Evolutionary conservation across 2,888 invertebrate genomes (phyloP), one percentile per base, ranked within the genome.

Genomic region (Aquatica leii): DNA sequence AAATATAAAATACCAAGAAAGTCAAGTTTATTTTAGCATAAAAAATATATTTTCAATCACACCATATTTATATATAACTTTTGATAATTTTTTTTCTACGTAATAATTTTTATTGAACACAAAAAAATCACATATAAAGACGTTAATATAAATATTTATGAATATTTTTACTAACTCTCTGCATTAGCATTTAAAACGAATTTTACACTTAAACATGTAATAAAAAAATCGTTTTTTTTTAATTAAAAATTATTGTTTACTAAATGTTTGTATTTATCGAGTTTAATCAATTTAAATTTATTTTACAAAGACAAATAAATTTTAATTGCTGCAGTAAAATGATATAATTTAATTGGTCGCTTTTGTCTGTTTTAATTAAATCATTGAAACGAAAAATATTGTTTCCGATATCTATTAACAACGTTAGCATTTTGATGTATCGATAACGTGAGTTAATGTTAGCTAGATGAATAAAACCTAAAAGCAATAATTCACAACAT

Each of bases 361-460:
- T 24, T 15, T 54, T 54, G 59, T 63, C 51, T 31, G 34, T 53
- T 63, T 59, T 63, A 63, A 63, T 63, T 63, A 63, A 63, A 63
- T 43, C 43, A 55, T 51, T 46, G 54, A 53, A 62, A 62, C 40
- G 18, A 34, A 37, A 46, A 35, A 34, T 40, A 40, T 52, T 18
- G 53, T 15, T 59, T 54, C 54, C 59, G 59, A 54, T 63, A 59
- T 54, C 54, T 54, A 54, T 63, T 59, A 55, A 49, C 63, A 59
- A 53, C 21, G 55, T 41, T 51, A 49, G 20, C 35, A 24, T 17
- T 49, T 50, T 53, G 34, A 62, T 53, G 58, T 48, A 54, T 41
- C 48, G 17, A 8, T 43, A n/a, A 18, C 46, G n/a, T 11, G 18
- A 46, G n/a, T 46, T 46, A 46, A 46, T 46, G 17, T n/a, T 9